phyloP scores from a whole-genome alignment of 2,888 invertebrate genomes.

The Synanthedon andrenaeformis region DNA sequence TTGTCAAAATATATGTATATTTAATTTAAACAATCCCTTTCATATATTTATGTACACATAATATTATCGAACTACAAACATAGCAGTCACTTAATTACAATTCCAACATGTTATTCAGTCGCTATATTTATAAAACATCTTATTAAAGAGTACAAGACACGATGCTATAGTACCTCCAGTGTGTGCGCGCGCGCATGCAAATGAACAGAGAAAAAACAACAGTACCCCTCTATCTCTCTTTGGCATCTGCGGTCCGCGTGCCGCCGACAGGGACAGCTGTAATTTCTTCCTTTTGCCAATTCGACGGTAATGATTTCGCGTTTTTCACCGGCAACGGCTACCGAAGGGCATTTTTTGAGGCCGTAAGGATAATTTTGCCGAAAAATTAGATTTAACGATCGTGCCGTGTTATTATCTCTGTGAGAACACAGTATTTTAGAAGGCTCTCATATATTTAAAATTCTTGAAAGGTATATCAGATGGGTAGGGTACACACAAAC shows the following conservation, averaged over 20 bases:
- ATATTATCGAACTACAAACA: too few relatives aligned
- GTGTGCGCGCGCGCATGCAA: slow-evolving; percentile 34
- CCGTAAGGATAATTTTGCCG: slow-evolving; percentile 1
- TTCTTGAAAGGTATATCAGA: background rate
- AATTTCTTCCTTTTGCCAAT: background rate
- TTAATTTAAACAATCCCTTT: too few relatives aligned
- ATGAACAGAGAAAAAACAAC: slow-evolving; percentile 13
- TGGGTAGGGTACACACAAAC: too few relatives aligned
- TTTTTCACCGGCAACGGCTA: slow-evolving; percentile 4
- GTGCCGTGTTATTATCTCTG: background rate
- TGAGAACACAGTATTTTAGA: background rate
- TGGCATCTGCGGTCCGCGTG: background rate
- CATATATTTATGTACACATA: too few relatives aligned
- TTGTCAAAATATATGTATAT: too few relatives aligned
- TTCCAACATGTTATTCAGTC: background rate
- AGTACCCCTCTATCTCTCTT: background rate
- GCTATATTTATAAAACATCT: slow-evolving; percentile 3
- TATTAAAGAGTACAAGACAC: slow-evolving; percentile 2
- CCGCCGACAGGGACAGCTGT: background rate
- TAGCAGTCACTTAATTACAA: background rate
- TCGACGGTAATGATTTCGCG: background rate
- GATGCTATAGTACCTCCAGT: slow-evolving; percentile 3
- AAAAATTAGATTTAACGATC: background rate
- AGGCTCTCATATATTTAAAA: background rate
- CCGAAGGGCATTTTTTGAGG: slow-evolving; percentile 4